These are phyloP conservation scores for Lichenostomus cassidix DNA, from an alignment of 2,113 vertebrate species.

Conservation along the genomic window DNA sequence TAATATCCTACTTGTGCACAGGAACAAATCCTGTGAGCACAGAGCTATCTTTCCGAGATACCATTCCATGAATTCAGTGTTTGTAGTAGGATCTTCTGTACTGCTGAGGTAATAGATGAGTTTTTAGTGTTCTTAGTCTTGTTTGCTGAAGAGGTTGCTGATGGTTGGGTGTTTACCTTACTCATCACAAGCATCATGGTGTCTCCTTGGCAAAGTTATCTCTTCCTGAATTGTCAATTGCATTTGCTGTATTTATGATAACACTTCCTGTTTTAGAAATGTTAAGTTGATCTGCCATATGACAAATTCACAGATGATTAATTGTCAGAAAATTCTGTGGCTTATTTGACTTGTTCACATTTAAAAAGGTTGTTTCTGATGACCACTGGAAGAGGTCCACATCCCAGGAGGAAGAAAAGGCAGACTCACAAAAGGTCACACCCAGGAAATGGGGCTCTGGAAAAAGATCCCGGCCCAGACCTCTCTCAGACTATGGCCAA, in stretches of 20 bases:
- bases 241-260: not conserved
- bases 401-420: constrained; percentile 73
- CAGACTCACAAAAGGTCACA: constrained; percentile 61
- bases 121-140: not conserved
- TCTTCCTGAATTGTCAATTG: not conserved
- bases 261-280: not conserved
- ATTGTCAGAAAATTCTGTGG: constrained; percentile 25
- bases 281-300: not conserved
- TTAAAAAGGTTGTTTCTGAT: constrained; percentile 80
- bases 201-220: not conserved
- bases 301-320: not conserved
- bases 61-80: not conserved
- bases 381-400: constrained; percentile 71
- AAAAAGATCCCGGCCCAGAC: constrained; percentile 80
- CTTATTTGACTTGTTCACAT: constrained; percentile 78
- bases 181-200: not conserved
- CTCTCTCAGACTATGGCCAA: constrained; percentile 92
- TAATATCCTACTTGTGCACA: not conserved
- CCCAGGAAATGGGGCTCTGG: constrained; percentile 78
- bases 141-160: not conserved
- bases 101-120: not conserved
- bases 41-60: not conserved
- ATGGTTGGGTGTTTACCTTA: not conserved
- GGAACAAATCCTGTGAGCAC: not conserved
- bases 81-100: not conserved